phyloP scores from a whole-genome alignment of 2,888 invertebrate species.

The Drosophila mercatorum region DNA sequence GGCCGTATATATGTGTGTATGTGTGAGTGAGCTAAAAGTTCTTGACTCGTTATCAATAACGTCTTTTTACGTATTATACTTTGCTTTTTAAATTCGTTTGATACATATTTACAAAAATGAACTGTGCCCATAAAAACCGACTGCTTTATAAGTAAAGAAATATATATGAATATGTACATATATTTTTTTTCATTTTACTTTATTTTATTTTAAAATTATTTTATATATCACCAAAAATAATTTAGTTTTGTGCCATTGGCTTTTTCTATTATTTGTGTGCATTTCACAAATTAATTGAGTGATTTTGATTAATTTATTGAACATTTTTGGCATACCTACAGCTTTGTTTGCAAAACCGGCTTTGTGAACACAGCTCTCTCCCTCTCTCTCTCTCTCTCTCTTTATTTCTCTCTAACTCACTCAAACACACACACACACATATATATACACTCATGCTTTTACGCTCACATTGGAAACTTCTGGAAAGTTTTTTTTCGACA shows the following conservation, averaged over 20 bases:
- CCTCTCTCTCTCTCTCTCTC: neutral
- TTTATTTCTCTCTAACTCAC: slow-evolving; percentile 19
- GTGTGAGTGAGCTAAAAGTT: slow-evolving; percentile 18
- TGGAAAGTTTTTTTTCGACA: slow-evolving; percentile 47
- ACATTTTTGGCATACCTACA: slow-evolving; percentile 50
- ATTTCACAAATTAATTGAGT: slow-evolving; percentile 37
- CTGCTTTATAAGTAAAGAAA: slow-evolving; percentile 26
- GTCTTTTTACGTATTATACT: slow-evolving; percentile 45
- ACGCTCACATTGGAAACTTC: slow-evolving; percentile 65
- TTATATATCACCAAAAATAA: too few species aligned
- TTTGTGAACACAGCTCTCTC: slow-evolving; percentile 31
- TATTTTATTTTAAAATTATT: neutral
- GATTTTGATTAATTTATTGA: slow-evolving; percentile 50
- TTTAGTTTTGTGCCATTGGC: slow-evolving; percentile 22
- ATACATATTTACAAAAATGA: slow-evolving; percentile 15
- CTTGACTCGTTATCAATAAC: slow-evolving; percentile 61
- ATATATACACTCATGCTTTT: slow-evolving; percentile 8
- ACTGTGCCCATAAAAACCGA: slow-evolving; percentile 37
- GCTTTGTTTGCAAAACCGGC: slow-evolving; percentile 58
- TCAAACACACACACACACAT: neutral
- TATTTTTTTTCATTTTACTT: slow-evolving; percentile 9
- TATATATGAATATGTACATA: neutral
- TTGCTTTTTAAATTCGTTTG: slow-evolving; percentile 39
- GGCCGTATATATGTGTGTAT: neutral
- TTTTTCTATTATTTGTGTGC: slow-evolving; percentile 29